These are phyloP conservation scores for Acomys russatus DNA, from an alignment of 2,797 vertebrate genomes.

Conservation along the genomic window DNA sequence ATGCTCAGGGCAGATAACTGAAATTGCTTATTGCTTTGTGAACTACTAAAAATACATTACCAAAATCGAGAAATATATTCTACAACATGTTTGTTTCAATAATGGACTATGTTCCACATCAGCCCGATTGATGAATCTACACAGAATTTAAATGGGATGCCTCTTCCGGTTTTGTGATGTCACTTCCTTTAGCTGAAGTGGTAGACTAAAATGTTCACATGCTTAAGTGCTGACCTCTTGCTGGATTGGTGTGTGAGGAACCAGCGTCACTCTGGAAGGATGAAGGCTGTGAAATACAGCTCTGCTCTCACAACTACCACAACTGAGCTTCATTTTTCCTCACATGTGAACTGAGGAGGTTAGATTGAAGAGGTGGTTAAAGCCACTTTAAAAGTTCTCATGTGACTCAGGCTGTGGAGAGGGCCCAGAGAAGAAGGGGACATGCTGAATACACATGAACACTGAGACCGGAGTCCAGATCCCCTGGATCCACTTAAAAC, in stretches of 20 bases:
- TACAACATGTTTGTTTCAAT: neutral
- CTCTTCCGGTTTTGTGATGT: constrained; percentile 53
- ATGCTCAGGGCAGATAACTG: neutral
- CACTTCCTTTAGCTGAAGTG: constrained; percentile 9
- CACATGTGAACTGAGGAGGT: neutral
- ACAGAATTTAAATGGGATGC: neutral
- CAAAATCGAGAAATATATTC: constrained; percentile 17
- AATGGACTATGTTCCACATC: neutral
- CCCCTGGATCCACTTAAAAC: neutral
- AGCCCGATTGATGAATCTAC: neutral
- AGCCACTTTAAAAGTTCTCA: constrained; percentile 31
- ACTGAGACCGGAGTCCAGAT: neutral
- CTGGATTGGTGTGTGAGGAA: constrained; percentile 16
- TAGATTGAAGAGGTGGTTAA: neutral
- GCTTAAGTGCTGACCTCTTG: neutral
- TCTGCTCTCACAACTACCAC: neutral
- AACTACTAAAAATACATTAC: neutral
- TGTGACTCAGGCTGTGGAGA: neutral
- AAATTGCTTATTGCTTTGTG: neutral
- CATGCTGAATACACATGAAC: neutral
- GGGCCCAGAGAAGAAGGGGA: neutral
- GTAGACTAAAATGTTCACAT: neutral
- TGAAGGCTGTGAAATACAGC: neutral
- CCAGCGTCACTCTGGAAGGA: neutral
- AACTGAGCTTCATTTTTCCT: neutral